phyloP scores from a whole-genome alignment of 2,888 invertebrate species.

The Rhodophaea formosa region DNA sequence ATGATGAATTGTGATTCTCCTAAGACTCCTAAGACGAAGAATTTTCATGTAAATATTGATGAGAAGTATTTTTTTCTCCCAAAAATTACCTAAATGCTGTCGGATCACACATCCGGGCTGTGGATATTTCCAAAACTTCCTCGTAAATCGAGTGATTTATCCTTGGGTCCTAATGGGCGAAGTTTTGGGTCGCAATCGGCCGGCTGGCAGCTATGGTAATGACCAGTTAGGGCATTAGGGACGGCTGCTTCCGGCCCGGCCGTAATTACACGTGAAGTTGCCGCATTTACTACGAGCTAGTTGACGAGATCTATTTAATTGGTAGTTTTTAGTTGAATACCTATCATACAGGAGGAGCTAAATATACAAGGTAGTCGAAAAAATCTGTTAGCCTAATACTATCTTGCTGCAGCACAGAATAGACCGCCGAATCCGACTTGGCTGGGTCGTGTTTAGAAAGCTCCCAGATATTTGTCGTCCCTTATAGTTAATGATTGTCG shows the following conservation, averaged over 20 bases:
- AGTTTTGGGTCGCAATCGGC: constrained; percentile 6
- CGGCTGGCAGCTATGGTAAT: constrained; percentile 11
- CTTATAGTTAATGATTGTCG: no score
- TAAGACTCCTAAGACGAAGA: no score
- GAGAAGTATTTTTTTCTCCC: no score
- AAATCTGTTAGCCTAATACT: no score
- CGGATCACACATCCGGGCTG: neutral
- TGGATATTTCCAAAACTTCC: neutral
- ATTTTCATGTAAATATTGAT: no score
- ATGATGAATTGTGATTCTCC: no score
- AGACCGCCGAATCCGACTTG: no score
- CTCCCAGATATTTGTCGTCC: no score
- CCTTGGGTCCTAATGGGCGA: neutral
- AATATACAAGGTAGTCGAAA: no score
- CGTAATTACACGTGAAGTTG: neutral
- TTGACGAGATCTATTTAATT: neutral
- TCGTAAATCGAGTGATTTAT: constrained; percentile 3
- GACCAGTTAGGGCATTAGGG: constrained; percentile 14
- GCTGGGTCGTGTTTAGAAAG: no score
- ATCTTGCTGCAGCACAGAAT: no score
- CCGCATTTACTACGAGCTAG: neutral
- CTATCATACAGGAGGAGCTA: neutral
- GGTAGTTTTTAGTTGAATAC: neutral
- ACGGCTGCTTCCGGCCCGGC: neutral
- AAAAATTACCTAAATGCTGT: neutral